A percentile compares a stretch with the other conserved stretches of the same genome.
Conservation (phyloP, 2,888 invertebrate species). For the Meta bourneti region DNA sequence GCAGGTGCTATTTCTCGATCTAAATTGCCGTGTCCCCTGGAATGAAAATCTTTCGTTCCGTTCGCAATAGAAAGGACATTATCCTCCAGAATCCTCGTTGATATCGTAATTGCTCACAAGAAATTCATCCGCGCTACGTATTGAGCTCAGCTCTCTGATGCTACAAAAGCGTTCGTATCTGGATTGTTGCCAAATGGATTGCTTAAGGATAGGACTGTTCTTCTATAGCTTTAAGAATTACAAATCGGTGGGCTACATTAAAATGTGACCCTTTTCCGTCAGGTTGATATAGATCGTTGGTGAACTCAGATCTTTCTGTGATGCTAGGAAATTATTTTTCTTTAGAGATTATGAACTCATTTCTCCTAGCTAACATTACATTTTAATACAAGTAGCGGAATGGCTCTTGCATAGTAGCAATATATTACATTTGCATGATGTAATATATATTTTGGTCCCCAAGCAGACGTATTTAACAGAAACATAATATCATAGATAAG, state of each 20-base stretch:
- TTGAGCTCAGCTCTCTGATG: conserved; percentile 4
- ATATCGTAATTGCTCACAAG: conserved; percentile 57
- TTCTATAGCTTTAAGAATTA: conserved; percentile 10
- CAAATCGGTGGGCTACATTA: conserved; percentile 20
- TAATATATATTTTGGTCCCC: too few relatives aligned
- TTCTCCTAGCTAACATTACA: too few relatives aligned
- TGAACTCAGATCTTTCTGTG: neutral
- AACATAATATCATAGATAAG: too few relatives aligned
- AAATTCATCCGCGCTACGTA: conserved; percentile 39
- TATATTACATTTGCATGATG: too few relatives aligned
- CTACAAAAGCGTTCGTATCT: conserved; percentile 43
- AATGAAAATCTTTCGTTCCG: conserved; percentile 19
- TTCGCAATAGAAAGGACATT: conserved; percentile 43
- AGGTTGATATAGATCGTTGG: neutral
- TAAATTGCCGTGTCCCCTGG: conserved; percentile 30
- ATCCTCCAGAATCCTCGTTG: conserved; percentile 42
- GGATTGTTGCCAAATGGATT: conserved; percentile 48
- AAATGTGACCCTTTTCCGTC: neutral
- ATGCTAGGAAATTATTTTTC: too few relatives aligned
- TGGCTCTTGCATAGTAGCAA: too few relatives aligned
- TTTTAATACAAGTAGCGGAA: too few relatives aligned
- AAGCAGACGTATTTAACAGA: too few relatives aligned
- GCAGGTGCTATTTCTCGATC: conserved; percentile 52
- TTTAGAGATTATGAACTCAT: too few relatives aligned
- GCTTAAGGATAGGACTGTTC: conserved; percentile 19